phyloP scores from a whole-genome alignment of 2,113 vertebrate genomes.

The Bubo blakistoni region DNA sequence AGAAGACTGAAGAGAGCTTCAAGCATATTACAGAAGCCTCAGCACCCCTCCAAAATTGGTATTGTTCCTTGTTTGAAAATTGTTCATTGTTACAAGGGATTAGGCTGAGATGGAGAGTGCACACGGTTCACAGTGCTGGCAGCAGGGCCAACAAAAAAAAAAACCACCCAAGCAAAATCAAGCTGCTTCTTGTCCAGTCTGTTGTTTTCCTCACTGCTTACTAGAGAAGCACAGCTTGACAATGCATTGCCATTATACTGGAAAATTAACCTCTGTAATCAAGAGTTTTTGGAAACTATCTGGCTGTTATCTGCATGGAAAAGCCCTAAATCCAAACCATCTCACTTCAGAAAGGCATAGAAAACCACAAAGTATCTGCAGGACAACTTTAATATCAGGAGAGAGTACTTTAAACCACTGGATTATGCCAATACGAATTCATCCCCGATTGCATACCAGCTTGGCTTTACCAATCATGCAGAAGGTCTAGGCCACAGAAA shows the following conservation, averaged over 20 bases:
- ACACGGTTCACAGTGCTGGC: neutral
- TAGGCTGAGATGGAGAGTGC: neutral
- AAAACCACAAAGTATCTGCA: neutral
- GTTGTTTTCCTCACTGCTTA: neutral
- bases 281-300: neutral
- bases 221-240: neutral
- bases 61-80: neutral
- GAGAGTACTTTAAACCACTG: neutral
- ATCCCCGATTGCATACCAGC: neutral
- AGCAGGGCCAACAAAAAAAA: neutral
- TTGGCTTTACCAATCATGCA: neutral
- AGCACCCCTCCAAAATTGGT: neutral
- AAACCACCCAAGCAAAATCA: neutral
- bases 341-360: neutral
- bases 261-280: neutral
- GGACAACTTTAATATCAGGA: neutral
- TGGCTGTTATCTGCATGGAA: neutral
- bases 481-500: neutral
- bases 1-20: neutral
- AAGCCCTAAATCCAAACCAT: constrained; percentile 27
- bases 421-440: neutral
- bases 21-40: neutral
- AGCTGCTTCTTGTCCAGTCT: neutral
- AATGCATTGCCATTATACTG: neutral
- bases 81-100: neutral